Percentiles rank a stretch among this genome's conserved stretches.
Evolutionary conservation across 1,140 invertebrate genomes (phyloP).

Genomic region (Trissolcus basalis): DNA sequence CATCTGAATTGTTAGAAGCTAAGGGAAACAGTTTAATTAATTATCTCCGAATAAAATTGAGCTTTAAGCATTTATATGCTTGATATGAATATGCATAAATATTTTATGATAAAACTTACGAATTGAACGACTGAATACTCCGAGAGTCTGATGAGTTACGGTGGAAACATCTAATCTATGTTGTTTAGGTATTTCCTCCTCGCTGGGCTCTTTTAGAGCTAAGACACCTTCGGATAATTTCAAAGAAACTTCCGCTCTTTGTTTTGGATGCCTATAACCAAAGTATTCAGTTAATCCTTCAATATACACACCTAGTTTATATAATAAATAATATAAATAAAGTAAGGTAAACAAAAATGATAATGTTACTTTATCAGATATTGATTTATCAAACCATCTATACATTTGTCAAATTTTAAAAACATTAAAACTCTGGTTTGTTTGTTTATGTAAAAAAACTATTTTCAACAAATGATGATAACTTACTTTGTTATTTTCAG

Average conservation of each 20-base stretch:
- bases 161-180: constrained; percentile 92
- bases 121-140: constrained; percentile 89
- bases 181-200: constrained; percentile 89
- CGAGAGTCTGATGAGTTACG: constrained; percentile 90
- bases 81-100: no score
- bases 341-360: no score
- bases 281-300: background rate
- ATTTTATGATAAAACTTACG: constrained; percentile 75
- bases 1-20: constrained; percentile 79
- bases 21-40: constrained; percentile 63
- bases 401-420: no score
- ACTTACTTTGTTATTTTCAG: constrained; percentile 84
- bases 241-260: constrained; percentile 85
- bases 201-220: constrained; percentile 82
- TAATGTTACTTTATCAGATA: no score
- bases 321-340: background rate
- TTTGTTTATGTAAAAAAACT: no score
- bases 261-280: constrained; percentile 75
- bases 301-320: background rate
- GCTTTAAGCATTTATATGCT: no score
- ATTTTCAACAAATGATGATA: constrained; percentile 11
- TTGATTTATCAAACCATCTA: no score
- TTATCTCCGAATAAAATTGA: no score
- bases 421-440: no score
- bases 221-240: constrained; percentile 82